Evolutionary conservation across 2,888 invertebrate genomes (phyloP).

Genomic region (Thera britannica): DNA sequence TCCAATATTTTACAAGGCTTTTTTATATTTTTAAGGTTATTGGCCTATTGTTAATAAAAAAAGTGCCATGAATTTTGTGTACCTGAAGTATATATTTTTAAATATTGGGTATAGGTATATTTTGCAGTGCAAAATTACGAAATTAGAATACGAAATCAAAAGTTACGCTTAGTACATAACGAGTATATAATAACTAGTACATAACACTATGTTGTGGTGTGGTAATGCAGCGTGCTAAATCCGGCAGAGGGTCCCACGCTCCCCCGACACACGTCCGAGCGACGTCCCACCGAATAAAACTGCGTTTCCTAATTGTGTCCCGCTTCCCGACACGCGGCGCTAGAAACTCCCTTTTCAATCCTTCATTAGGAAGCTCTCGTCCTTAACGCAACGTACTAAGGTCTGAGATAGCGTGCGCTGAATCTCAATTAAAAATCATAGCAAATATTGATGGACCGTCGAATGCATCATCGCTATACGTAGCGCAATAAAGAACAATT

Average conservation of each 20-base stretch:
- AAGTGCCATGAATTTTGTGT: too few species aligned
- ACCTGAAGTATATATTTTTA: too few species aligned
- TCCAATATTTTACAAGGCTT: too few species aligned
- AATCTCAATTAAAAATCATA: constrained; percentile 39
- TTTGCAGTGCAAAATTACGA: too few species aligned
- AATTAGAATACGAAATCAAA: too few species aligned
- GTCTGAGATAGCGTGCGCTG: constrained; percentile 35
- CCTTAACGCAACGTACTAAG: constrained; percentile 35
- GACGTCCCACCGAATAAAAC: constrained; percentile 56
- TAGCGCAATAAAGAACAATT: constrained; percentile 24
- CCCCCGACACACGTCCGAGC: constrained; percentile 37
- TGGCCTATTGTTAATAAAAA: too few species aligned
- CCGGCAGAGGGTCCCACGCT: constrained; percentile 35
- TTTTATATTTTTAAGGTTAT: too few species aligned
- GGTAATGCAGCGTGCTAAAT: constrained; percentile 34
- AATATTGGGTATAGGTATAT: too few species aligned
- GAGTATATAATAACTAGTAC: constrained; percentile 7
- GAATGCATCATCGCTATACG: constrained; percentile 21
- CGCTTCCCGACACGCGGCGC: constrained; percentile 79
- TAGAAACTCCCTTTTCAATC: constrained; percentile 51
- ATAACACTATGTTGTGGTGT: constrained; percentile 24
- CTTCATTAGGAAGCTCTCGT: constrained; percentile 32
- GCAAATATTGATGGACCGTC: constrained; percentile 32
- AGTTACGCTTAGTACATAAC: constrained; percentile 10
- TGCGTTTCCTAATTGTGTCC: constrained; percentile 78